Evolutionary conservation across 2,888 invertebrate species (phyloP).

Genomic region (Sarcophaga caerulescens): DNA sequence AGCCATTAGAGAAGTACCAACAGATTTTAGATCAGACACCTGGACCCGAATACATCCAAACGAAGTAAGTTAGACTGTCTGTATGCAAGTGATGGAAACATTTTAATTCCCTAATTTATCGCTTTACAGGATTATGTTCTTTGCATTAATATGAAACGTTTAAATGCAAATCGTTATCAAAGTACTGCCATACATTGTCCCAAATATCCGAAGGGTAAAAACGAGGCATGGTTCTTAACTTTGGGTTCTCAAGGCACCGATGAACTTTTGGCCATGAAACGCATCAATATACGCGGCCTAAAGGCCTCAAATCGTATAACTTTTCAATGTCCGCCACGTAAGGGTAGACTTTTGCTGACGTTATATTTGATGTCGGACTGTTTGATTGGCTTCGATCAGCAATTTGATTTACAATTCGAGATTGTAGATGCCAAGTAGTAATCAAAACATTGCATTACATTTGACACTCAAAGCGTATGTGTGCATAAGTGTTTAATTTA

Average conservation of each 20-base stretch:
- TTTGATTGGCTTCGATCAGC: conserved; percentile 96
- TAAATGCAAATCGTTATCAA: conserved; percentile 81
- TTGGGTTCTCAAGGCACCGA: conserved; percentile 87
- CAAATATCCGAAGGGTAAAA: conserved; percentile 95
- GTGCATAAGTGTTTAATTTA: conserved; percentile 1
- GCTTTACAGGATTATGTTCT: conserved; percentile 85
- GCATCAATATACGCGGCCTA: conserved; percentile 84
- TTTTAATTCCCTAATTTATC: conserved; percentile 2
- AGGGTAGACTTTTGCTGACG: conserved; percentile 89
- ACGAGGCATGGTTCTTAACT: conserved; percentile 97
- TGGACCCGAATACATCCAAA: conserved; percentile 86
- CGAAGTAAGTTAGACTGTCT: conserved; percentile 81
- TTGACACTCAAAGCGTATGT: neutral
- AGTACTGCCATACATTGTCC: conserved; percentile 87
- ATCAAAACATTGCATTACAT: neutral
- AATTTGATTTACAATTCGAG: conserved; percentile 85
- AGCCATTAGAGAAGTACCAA: conserved; percentile 75
- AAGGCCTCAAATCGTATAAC: conserved; percentile 83
- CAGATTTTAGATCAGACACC: conserved; percentile 78
- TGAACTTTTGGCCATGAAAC: conserved; percentile 91
- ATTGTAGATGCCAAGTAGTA: conserved; percentile 76
- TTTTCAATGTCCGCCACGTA: conserved; percentile 84
- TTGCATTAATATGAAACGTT: conserved; percentile 82
- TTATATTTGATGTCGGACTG: conserved; percentile 95
- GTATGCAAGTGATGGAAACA: neutral